phyloP scores from a whole-genome alignment of 2,113 vertebrate species.

The Cnemophilus loriae region DNA sequence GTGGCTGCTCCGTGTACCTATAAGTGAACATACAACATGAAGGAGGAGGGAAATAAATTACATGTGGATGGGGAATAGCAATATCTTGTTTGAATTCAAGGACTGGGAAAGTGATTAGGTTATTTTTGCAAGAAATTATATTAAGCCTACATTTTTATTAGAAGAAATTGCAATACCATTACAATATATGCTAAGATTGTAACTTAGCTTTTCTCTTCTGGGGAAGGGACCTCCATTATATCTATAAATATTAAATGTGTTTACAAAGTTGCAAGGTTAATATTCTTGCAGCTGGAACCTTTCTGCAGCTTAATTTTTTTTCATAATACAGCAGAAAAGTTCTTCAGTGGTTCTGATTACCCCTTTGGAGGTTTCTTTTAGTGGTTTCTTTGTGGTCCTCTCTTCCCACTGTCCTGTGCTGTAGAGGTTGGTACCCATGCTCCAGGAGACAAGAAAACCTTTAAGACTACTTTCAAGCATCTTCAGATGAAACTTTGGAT shows the following conservation, averaged over 20 bases:
- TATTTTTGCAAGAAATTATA: background rate
- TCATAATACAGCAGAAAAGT: background rate
- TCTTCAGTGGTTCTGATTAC: background rate
- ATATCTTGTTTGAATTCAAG: background rate
- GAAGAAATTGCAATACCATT: background rate
- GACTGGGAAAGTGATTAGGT: background rate
- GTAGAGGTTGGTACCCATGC: accelerated
- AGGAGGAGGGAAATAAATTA: background rate
- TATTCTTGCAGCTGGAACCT: background rate
- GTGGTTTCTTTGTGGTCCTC: background rate
- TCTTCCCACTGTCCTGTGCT: background rate
- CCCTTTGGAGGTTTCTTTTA: background rate
- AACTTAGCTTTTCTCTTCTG: background rate
- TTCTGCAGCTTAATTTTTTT: background rate
- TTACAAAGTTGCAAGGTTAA: background rate
- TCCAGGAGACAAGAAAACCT: background rate
- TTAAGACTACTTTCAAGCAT: background rate
- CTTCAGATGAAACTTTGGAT: background rate
- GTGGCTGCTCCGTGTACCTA: background rate
- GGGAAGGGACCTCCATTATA: background rate
- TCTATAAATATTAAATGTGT: background rate
- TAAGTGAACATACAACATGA: background rate
- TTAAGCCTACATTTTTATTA: background rate
- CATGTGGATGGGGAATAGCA: background rate
- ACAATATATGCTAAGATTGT: background rate